Evolutionary conservation across 2,113 vertebrate genomes (phyloP).

Genomic region (Patagioenas fasciata): DNA sequence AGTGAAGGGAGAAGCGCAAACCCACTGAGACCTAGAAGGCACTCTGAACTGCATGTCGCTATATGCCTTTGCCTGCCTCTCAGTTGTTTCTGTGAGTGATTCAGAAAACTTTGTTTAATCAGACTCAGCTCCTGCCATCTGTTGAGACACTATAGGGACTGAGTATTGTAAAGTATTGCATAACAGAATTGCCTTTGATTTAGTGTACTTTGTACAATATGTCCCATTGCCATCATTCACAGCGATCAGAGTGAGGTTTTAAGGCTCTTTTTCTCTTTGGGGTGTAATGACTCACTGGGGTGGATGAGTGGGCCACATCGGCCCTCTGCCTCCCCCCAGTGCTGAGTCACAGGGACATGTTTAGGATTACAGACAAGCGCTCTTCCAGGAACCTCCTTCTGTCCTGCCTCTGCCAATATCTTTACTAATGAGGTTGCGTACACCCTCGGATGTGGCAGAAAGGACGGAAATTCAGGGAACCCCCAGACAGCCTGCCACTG

Average conservation of each 20-base stretch:
- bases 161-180: not conserved
- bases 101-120: slow-evolving; percentile 28
- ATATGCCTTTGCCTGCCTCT: not conserved
- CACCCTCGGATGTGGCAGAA: not conserved
- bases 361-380: slow-evolving; percentile 2
- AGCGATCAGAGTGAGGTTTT: not conserved
- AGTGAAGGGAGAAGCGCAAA: not conserved
- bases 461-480: not conserved
- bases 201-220: not conserved
- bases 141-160: not conserved
- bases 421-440: not conserved
- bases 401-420: not conserved
- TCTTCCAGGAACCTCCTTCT: not conserved
- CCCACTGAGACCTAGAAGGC: not conserved
- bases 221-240: not conserved
- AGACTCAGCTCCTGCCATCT: slow-evolving; percentile 30
- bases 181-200: not conserved
- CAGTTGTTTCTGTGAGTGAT: not conserved
- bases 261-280: not conserved
- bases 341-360: not conserved
- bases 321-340: not conserved
- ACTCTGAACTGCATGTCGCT: not conserved
- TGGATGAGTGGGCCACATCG: not conserved
- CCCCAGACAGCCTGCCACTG: rapidly evolving
- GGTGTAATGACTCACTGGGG: not conserved